phyloP scores from a whole-genome alignment of 2,113 vertebrate genomes.

The Rhizomys pruinosus region DNA sequence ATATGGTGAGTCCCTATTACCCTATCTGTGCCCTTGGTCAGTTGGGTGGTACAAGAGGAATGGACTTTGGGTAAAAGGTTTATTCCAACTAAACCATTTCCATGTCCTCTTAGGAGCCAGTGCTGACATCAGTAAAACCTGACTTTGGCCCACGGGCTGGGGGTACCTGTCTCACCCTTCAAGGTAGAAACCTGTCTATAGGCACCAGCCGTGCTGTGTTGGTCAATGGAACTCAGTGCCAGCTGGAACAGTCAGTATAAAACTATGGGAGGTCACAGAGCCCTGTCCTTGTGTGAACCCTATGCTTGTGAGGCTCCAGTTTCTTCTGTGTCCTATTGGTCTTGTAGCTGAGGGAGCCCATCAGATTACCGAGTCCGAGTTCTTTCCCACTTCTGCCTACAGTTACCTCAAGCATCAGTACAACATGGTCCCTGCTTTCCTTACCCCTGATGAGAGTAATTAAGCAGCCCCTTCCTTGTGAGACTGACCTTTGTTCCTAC shows the following conservation, averaged over 20 bases:
- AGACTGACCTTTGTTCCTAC: background rate
- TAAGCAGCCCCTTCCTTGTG: background rate
- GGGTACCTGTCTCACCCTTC: slow-evolving; percentile 91
- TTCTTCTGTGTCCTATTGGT: background rate
- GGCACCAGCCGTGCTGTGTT: slow-evolving; percentile 90
- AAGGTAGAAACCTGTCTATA: slow-evolving; percentile 87
- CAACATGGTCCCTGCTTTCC: background rate
- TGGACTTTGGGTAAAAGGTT: background rate
- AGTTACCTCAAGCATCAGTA: background rate
- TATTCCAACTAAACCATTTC: background rate
- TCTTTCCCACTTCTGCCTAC: background rate
- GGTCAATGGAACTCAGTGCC: slow-evolving; percentile 90
- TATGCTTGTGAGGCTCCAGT: background rate
- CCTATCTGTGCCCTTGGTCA: background rate
- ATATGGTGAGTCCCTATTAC: slow-evolving; percentile 87
- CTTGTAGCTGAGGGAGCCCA: too few relatives aligned
- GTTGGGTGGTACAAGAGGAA: background rate
- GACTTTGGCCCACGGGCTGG: slow-evolving; percentile 92
- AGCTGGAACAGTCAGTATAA: slow-evolving; percentile 65
- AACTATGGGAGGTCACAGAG: background rate
- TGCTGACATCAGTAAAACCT: slow-evolving; percentile 89
- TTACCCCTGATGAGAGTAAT: background rate
- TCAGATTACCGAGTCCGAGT: background rate
- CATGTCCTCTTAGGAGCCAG: slow-evolving; percentile 87
- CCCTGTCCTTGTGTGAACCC: too few relatives aligned